Percentiles rank a stretch among this genome's conserved stretches.
These are phyloP conservation scores for Ibycter americanus DNA, from an alignment of 2,797 vertebrate species.

Conservation along the genomic window DNA sequence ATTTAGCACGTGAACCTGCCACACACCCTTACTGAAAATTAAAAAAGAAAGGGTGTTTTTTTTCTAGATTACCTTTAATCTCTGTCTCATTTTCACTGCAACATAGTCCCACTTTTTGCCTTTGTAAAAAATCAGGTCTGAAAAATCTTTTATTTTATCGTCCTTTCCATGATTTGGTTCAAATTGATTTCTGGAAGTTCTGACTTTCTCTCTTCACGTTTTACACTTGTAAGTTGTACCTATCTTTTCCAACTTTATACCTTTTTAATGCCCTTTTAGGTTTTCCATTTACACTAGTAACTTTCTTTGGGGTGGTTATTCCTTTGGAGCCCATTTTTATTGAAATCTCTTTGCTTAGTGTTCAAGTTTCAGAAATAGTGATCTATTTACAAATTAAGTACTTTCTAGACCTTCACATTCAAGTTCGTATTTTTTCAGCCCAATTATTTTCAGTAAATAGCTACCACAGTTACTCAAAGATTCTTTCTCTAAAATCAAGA, in stretches of 20 bases:
- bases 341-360: not conserved
- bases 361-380: not conserved
- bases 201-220: not conserved
- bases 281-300: not conserved
- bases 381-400: not conserved
- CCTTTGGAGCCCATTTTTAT: not conserved
- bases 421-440: not conserved
- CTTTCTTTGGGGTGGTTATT: not conserved
- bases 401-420: not conserved
- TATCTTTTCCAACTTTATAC: not conserved
- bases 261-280: not conserved
- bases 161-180: not conserved
- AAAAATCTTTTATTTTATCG: not conserved
- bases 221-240: not conserved
- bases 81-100: not conserved
- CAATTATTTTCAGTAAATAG: constrained; percentile 29
- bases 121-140: not conserved
- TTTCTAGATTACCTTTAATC: not conserved
- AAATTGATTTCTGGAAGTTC: not conserved
- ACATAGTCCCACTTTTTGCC: not conserved
- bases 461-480: constrained; percentile 25
- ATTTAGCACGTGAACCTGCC: not conserved
- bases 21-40: not conserved
- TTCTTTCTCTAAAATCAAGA: not conserved
- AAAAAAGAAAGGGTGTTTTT: not conserved